phyloP scores from a whole-genome alignment of 2,888 invertebrate species.

The Lochmaea capreae region DNA sequence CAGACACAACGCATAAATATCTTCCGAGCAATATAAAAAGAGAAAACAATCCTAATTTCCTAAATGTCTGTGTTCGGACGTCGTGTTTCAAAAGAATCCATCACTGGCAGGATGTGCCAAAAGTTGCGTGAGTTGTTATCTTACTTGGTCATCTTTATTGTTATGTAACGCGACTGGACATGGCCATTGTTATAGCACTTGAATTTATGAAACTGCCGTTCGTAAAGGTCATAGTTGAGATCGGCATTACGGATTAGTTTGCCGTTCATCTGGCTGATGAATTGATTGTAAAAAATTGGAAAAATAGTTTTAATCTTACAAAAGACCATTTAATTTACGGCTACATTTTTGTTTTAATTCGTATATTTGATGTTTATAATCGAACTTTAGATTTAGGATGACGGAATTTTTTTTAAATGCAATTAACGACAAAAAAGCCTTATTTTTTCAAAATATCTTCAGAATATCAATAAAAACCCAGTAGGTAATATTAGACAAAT shows the following conservation, averaged over 20 bases:
- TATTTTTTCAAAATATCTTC: too few relatives aligned
- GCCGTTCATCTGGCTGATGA: background rate
- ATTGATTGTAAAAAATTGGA: too few relatives aligned
- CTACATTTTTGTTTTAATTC: too few relatives aligned
- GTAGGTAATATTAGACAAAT: too few relatives aligned
- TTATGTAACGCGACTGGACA: slow-evolving; percentile 35
- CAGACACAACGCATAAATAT: background rate
- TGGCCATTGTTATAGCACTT: slow-evolving; percentile 40
- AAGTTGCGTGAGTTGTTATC: slow-evolving; percentile 38
- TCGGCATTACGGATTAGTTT: background rate
- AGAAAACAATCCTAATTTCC: slow-evolving; percentile 27
- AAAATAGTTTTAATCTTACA: too few relatives aligned
- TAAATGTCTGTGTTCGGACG: slow-evolving; percentile 22
- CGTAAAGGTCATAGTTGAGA: slow-evolving; percentile 26
- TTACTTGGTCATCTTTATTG: slow-evolving; percentile 41
- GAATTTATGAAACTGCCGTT: slow-evolving; percentile 42
- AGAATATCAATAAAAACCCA: too few relatives aligned
- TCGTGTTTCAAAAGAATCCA: slow-evolving; percentile 31
- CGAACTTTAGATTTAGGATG: too few relatives aligned
- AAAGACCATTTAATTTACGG: too few relatives aligned
- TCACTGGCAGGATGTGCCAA: slow-evolving; percentile 28
- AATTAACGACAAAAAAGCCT: too few relatives aligned
- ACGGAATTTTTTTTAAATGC: too few relatives aligned
- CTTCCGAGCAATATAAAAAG: slow-evolving; percentile 3
- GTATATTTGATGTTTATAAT: too few relatives aligned